Percentiles rank a stretch among this genome's conserved stretches.
These are phyloP conservation scores for Drosophila parabipectinata DNA, from an alignment of 1,140 invertebrate genomes.

Conservation along the genomic window DNA sequence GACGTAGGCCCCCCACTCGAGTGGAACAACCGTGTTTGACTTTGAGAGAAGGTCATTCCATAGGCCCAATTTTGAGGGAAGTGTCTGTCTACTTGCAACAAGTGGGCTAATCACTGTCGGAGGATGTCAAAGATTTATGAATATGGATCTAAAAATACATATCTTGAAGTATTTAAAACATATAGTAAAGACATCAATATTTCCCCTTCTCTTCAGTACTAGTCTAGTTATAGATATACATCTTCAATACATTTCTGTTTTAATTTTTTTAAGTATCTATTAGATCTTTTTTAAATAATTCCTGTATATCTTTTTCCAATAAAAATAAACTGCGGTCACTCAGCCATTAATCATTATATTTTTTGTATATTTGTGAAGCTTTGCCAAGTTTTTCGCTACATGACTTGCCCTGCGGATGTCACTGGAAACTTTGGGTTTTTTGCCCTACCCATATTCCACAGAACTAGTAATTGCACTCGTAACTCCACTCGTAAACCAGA, in stretches of 20 bases:
- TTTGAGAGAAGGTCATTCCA: constrained; percentile 70
- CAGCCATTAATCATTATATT: constrained; percentile 37
- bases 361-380: constrained; percentile 5
- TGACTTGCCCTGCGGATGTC: constrained; percentile 10
- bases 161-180: neutral
- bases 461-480: constrained; percentile 19
- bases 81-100: constrained; percentile 51
- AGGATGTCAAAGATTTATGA: neutral
- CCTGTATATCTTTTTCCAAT: neutral
- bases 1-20: constrained; percentile 25
- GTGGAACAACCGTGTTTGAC: constrained; percentile 59
- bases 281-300: neutral
- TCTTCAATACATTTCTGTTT: neutral
- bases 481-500: constrained; percentile 15
- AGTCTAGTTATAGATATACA: neutral
- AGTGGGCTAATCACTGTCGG: constrained; percentile 27
- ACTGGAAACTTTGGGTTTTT: constrained; percentile 14
- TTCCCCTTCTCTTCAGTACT: neutral
- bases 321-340: constrained; percentile 18
- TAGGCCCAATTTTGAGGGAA: constrained; percentile 17
- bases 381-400: constrained; percentile 17
- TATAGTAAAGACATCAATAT: neutral
- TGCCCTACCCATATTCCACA: constrained; percentile 11
- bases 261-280: too few relatives aligned
- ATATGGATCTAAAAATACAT: neutral